phyloP scores from a whole-genome alignment of 2,113 vertebrate genomes.

The Gavia stellata region DNA sequence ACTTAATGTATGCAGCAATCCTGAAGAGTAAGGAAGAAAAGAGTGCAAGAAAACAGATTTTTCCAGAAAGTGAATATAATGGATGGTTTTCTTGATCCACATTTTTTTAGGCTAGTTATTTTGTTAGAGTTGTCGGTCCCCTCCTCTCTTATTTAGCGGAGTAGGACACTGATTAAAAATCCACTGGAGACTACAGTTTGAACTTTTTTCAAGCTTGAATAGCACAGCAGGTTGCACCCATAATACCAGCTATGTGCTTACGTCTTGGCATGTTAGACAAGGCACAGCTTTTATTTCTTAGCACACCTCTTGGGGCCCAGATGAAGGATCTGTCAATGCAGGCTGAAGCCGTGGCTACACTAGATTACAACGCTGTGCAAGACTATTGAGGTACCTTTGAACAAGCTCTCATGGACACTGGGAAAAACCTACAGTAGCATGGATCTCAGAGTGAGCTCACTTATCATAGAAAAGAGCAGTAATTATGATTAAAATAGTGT shows the following conservation, averaged over 20 bases:
- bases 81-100: background rate
- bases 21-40: background rate
- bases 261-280: constrained; percentile 1
- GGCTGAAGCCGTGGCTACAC: background rate
- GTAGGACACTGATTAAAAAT: constrained; percentile 19
- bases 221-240: constrained; percentile 27
- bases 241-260: constrained; percentile 2
- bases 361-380: background rate
- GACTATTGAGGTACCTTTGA: background rate
- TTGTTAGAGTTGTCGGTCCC: background rate
- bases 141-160: background rate
- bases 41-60: background rate
- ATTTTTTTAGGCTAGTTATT: background rate
- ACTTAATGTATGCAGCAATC: background rate
- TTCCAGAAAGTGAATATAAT: background rate
- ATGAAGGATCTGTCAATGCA: background rate
- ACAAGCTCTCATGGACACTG: background rate
- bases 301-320: constrained; percentile 7
- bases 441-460: background rate
- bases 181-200: background rate
- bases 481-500: background rate
- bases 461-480: background rate
- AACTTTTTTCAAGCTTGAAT: constrained; percentile 15
- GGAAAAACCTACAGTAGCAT: background rate
- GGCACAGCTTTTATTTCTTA: constrained; percentile 38